Evolutionary conservation across 2,113 vertebrate genomes (phyloP).

Genomic region (Halcyon malimbica): DNA sequence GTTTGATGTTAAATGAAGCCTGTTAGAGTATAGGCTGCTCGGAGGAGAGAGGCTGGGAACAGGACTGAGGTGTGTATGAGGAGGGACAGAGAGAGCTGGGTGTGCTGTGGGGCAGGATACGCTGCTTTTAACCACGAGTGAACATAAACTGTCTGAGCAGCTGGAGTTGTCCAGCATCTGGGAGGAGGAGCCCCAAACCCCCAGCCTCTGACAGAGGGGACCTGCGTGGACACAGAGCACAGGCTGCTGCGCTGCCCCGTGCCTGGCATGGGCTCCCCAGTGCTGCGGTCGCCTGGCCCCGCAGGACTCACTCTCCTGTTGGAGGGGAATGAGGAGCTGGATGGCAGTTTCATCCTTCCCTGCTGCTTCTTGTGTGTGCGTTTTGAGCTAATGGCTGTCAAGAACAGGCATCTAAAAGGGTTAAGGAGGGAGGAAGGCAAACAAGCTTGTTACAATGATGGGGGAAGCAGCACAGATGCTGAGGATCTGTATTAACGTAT

Average conservation of each 20-base stretch:
- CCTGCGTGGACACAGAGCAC: accelerated
- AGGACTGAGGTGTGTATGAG: background rate
- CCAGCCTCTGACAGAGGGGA: accelerated
- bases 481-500: background rate
- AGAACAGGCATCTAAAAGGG: background rate
- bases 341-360: background rate
- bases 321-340: background rate
- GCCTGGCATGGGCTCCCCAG: background rate
- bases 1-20: background rate
- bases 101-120: background rate
- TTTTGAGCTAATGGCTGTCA: background rate
- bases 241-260: background rate
- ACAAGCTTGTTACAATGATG: background rate
- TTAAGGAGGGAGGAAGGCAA: background rate
- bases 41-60: background rate
- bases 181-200: background rate
- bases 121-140: background rate
- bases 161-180: background rate
- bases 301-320: accelerated
- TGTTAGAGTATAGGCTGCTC: background rate
- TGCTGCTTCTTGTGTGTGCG: background rate
- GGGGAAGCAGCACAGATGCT: background rate
- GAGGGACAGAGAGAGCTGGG: background rate
- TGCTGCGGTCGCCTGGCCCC: accelerated
- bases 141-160: background rate